A percentile compares a stretch with the other conserved stretches of the same genome.
These are phyloP conservation scores for Drosophila setifemur DNA, from an alignment of 1,140 invertebrate species.

Conservation along the genomic window DNA sequence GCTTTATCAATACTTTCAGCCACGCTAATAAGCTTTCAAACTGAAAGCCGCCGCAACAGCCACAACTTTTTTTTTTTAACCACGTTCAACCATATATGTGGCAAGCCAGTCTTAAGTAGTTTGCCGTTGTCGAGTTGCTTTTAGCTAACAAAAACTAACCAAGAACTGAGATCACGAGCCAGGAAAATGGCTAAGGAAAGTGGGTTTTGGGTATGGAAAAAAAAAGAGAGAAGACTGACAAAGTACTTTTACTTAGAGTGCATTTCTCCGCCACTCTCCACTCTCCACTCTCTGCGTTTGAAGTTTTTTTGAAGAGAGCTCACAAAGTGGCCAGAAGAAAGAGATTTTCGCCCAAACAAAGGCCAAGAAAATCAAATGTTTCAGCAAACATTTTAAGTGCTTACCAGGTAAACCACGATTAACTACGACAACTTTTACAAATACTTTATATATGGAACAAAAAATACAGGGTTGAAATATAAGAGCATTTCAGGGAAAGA, in stretches of 20 bases:
- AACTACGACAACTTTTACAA: too few relatives aligned
- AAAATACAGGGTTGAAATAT: too few relatives aligned
- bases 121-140: conserved; percentile 37
- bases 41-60: conserved; percentile 14
- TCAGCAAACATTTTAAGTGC: background rate
- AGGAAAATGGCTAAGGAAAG: too few relatives aligned
- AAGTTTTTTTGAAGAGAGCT: conserved; percentile 31
- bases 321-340: conserved; percentile 2
- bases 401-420: conserved; percentile 7
- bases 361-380: conserved; percentile 38
- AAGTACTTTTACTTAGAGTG: conserved; percentile 73
- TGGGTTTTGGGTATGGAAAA: conserved; percentile 17
- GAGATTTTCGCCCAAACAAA: conserved; percentile 37
- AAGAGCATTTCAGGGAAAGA: too few relatives aligned
- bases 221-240: conserved; percentile 53
- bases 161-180: conserved; percentile 34
- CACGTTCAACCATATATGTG: background rate
- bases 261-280: conserved; percentile 34
- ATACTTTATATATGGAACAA: too few relatives aligned
- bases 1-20: conserved; percentile 59
- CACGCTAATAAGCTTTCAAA: conserved; percentile 46
- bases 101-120: conserved; percentile 37
- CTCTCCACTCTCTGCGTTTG: conserved; percentile 27
- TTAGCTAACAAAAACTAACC: conserved; percentile 50
- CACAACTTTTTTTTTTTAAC: conserved; percentile 1